Conservation (phyloP, 2,888 invertebrate genomes). For the Philereme vetulata region DNA sequence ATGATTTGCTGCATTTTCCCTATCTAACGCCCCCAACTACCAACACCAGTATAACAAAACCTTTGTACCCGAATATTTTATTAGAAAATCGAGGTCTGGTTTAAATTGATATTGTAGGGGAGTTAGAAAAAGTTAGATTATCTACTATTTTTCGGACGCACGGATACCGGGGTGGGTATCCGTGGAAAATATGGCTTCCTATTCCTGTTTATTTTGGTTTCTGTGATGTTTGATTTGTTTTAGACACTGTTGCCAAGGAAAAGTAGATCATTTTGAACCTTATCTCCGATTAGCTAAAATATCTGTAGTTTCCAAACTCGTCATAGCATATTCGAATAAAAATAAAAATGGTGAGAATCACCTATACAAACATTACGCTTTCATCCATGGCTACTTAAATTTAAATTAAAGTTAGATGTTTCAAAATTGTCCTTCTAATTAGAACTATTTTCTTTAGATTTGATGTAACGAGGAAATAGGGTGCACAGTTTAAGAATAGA, state of each 20-base stretch:
- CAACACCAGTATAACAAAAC: conserved; percentile 22
- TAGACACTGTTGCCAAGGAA: background rate
- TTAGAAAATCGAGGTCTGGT: conserved; percentile 28
- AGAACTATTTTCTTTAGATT: no score
- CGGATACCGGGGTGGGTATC: conserved; percentile 75
- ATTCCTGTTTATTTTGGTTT: conserved; percentile 68
- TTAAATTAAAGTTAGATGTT: no score
- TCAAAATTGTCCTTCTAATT: no score
- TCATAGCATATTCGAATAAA: no score
- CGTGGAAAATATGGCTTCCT: conserved; percentile 82
- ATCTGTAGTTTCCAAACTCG: no score
- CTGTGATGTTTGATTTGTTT: conserved; percentile 28
- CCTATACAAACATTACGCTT: no score
- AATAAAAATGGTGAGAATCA: no score
- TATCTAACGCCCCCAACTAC: conserved; percentile 71
- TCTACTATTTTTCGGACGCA: conserved; percentile 80
- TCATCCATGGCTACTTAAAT: no score
- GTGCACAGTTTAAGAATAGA: no score
- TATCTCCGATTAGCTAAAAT: no score
- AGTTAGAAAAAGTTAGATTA: conserved; percentile 80
- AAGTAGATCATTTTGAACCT: no score
- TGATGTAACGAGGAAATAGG: no score
- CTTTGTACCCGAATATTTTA: conserved; percentile 25
- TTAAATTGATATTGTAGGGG: conserved; percentile 54
- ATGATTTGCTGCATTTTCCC: conserved; percentile 81